Conservation (phyloP, 2,797 vertebrate genomes). For the Austrolebias charrua region DNA sequence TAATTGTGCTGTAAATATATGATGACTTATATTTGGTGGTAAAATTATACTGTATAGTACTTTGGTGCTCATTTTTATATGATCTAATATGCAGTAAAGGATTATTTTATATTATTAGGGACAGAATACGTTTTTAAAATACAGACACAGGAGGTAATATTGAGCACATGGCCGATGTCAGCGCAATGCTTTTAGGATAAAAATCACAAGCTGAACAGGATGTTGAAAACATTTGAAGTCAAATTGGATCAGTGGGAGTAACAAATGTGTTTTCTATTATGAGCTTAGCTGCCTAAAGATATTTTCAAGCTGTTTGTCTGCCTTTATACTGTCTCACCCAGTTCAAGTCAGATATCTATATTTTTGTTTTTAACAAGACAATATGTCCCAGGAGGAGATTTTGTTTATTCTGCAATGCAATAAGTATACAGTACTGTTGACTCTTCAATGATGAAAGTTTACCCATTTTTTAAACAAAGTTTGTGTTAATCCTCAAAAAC, state of each 20-base stretch:
- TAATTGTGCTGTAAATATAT: slow-evolving; percentile 15
- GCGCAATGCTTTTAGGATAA: slow-evolving; percentile 4
- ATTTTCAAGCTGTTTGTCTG: slow-evolving; percentile 59
- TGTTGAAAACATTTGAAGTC: slow-evolving; percentile 35
- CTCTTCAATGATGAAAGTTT: slow-evolving; percentile 29
- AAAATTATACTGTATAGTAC: slow-evolving; percentile 8
- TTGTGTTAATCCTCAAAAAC: slow-evolving; percentile 40
- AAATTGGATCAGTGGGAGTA: slow-evolving; percentile 24
- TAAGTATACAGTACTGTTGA: slow-evolving; percentile 18
- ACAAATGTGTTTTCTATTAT: slow-evolving; percentile 27
- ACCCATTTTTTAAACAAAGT: slow-evolving; percentile 24
- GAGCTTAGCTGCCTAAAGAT: slow-evolving; percentile 44
- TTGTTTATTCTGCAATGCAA: slow-evolving; percentile 35
- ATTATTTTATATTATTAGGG: not conserved
- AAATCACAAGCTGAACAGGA: slow-evolving; percentile 21
- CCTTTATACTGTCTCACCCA: slow-evolving; percentile 42
- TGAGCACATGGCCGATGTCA: not conserved
- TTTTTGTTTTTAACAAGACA: slow-evolving; percentile 2
- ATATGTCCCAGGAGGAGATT: slow-evolving; percentile 20
- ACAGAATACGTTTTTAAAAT: not conserved
- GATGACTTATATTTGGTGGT: not conserved
- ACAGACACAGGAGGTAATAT: slow-evolving; percentile 3
- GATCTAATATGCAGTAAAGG: not conserved
- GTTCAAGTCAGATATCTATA: slow-evolving; percentile 33
- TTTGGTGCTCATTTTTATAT: slow-evolving; percentile 10